A percentile compares a stretch with the other conserved stretches of the same genome.
These are phyloP conservation scores for Nesoenas mayeri DNA, from an alignment of 2,113 vertebrate species.

Conservation along the genomic window DNA sequence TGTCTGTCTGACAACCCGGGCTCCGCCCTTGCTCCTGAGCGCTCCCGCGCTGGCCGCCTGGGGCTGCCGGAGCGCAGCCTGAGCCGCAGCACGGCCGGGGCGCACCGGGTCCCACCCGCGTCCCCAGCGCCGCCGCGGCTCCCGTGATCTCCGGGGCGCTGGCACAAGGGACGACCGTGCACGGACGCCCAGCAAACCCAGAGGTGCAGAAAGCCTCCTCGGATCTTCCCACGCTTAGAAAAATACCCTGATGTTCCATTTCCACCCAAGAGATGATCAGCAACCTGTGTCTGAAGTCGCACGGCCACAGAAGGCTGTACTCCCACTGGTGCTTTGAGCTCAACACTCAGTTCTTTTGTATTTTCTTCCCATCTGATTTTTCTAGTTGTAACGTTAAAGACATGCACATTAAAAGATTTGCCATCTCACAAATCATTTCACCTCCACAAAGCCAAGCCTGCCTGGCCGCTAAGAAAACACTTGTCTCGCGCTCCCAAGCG, in stretches of 20 bases:
- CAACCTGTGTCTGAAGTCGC: not conserved
- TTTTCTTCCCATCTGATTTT: not conserved
- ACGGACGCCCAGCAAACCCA: not conserved
- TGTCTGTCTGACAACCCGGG: not conserved
- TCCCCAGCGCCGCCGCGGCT: no score
- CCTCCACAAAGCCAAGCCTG: not conserved
- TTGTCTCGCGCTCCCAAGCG: not conserved
- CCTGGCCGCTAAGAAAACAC: not conserved
- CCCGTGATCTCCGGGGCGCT: no score
- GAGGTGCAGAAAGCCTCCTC: fast-evolving
- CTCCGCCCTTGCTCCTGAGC: not conserved
- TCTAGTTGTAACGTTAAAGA: not conserved
- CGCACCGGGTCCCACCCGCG: no score
- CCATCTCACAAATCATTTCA: not conserved
- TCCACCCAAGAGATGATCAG: not conserved
- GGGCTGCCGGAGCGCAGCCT: no score
- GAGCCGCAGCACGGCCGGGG: no score
- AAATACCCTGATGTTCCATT: not conserved
- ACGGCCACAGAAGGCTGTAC: fast-evolving
- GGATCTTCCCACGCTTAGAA: not conserved
- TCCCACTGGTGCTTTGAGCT: not conserved
- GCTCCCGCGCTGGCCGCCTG: no score
- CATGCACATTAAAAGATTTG: fast-evolving
- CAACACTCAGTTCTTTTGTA: no score
- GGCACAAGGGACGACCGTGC: fast-evolving